phyloP scores from a whole-genome alignment of 92 coral and sea anemone species.

The Siderastrea siderea region DNA sequence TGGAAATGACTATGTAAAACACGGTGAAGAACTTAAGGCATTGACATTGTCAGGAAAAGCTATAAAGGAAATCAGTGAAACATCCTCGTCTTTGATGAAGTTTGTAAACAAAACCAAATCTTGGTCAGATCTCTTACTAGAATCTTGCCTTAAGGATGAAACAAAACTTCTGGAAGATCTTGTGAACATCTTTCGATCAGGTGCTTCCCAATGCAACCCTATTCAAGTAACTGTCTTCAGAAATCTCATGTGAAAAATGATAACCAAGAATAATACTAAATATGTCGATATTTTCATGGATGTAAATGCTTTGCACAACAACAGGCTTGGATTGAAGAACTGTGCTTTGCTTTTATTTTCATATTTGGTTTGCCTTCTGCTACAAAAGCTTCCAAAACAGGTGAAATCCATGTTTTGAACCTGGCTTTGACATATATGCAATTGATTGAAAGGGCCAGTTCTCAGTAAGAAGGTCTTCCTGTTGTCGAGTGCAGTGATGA shows the following conservation, averaged over 20 bases:
- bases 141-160: conserved; percentile 36
- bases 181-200: conserved; percentile 14
- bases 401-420: conserved; percentile 1
- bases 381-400: conserved; percentile 3
- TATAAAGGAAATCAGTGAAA: conserved; percentile 10
- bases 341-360: conserved; percentile 15
- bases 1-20: conserved; percentile 36
- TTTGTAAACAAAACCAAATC: conserved; percentile 21
- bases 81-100: background rate
- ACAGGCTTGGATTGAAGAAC: conserved; percentile 33
- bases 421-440: conserved; percentile 31
- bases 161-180: conserved; percentile 14
- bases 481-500: conserved; percentile 9
- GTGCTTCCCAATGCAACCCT: background rate
- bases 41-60: conserved; percentile 5
- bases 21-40: conserved; percentile 28
- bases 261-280: conserved; percentile 14
- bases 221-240: conserved; percentile 33
- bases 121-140: conserved; percentile 3
- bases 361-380: conserved; percentile 34
- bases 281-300: conserved; percentile 14
- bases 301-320: conserved; percentile 29
- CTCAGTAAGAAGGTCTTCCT: conserved; percentile 3
- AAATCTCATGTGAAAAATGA: conserved; percentile 26
- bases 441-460: conserved; percentile 3